phyloP scores from a whole-genome alignment of 2,113 vertebrate species.

The Puma concolor region DNA sequence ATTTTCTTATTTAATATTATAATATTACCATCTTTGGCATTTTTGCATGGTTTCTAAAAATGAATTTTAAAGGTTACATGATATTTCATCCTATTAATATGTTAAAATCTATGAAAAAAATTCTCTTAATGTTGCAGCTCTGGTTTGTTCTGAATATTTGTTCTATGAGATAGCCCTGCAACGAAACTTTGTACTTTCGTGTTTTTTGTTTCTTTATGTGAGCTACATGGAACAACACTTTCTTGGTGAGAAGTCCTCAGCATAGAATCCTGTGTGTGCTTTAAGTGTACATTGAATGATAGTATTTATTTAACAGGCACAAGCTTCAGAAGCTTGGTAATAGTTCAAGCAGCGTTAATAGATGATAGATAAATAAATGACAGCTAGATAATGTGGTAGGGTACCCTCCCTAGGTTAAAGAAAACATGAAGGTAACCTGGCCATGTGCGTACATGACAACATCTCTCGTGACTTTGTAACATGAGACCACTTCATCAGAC shows the following conservation, averaged over 20 bases:
- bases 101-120: neutral
- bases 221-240: neutral
- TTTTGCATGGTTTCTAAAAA: neutral
- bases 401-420: too few relatives aligned
- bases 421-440: too few relatives aligned
- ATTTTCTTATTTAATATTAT: neutral
- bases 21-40: neutral
- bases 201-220: neutral
- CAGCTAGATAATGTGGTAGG: too few relatives aligned
- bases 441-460: too few relatives aligned
- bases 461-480: too few relatives aligned
- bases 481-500: too few relatives aligned
- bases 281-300: neutral
- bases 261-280: neutral
- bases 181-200: neutral
- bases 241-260: neutral
- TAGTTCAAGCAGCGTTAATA: neutral
- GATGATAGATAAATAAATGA: too few relatives aligned
- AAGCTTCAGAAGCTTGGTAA: neutral
- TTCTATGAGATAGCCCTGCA: neutral
- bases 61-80: neutral
- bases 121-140: neutral
- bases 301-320: neutral
- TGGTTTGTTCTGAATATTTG: neutral
- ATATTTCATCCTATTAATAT: neutral